Evolutionary conservation across 2,888 invertebrate species (phyloP).

Genomic region (Operophtera brumata): DNA sequence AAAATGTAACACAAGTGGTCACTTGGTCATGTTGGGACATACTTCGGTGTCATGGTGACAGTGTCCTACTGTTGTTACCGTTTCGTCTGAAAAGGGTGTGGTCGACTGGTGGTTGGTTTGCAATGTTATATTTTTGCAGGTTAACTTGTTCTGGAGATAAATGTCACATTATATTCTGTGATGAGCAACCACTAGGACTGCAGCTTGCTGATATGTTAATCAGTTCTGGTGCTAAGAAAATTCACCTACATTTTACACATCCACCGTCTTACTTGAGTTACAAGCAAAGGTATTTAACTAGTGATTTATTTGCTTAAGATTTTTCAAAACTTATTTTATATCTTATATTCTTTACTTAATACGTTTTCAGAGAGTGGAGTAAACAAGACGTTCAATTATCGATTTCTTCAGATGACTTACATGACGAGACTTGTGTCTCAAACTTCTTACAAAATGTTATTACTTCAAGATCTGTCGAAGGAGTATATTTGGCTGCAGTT

Average conservation of each 20-base stretch:
- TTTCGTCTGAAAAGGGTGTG: no score
- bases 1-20: no score
- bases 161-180: slow-evolving; percentile 44
- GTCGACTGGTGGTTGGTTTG: no score
- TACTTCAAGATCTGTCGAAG: slow-evolving; percentile 11
- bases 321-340: no score
- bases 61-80: no score
- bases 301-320: no score
- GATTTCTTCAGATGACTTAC: slow-evolving; percentile 20
- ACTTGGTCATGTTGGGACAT: no score
- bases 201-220: slow-evolving; percentile 46
- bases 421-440: slow-evolving; percentile 1
- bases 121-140: slow-evolving; percentile 31
- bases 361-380: slow-evolving; percentile 34
- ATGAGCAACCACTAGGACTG: slow-evolving; percentile 39
- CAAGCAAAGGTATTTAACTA: slow-evolving; percentile 35
- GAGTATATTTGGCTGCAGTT: slow-evolving; percentile 19
- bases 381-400: slow-evolving; percentile 26
- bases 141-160: slow-evolving; percentile 36
- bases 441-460: slow-evolving; percentile 13
- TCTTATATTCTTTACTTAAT: no score
- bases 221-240: slow-evolving; percentile 46
- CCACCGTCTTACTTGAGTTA: slow-evolving; percentile 24
- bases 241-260: slow-evolving; percentile 37
- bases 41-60: no score